These are phyloP conservation scores for Acronicta alni DNA, from an alignment of 2,888 invertebrate species.

Conservation along the genomic window DNA sequence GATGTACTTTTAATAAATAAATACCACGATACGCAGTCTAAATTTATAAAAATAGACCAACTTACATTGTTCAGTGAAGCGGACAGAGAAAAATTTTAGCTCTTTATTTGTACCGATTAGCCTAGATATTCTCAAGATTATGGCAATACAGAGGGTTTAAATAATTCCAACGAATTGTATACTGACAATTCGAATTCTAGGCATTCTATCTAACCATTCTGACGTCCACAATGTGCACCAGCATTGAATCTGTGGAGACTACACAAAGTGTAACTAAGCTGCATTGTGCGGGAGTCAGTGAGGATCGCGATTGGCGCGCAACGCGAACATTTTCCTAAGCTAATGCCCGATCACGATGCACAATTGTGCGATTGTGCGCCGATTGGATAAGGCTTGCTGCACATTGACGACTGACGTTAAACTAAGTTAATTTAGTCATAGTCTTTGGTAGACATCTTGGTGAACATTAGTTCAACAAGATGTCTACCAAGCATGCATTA, in stretches of 20 bases:
- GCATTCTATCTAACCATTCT: slow-evolving; percentile 21
- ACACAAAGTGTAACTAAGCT: slow-evolving; percentile 19
- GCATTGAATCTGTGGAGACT: slow-evolving; percentile 27
- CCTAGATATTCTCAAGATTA: too few species aligned
- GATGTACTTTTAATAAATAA: too few species aligned
- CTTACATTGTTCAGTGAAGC: too few species aligned
- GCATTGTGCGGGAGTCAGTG: slow-evolving; percentile 19
- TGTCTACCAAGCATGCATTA: too few species aligned
- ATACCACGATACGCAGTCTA: too few species aligned
- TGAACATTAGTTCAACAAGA: too few species aligned
- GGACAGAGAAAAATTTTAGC: too few species aligned
- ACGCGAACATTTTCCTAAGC: slow-evolving; percentile 59
- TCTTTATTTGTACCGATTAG: too few species aligned
- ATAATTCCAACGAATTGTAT: slow-evolving; percentile 27
- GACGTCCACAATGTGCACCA: slow-evolving; percentile 24
- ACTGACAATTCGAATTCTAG: slow-evolving; percentile 32
- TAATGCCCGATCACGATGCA: slow-evolving; percentile 68
- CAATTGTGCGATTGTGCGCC: slow-evolving; percentile 66
- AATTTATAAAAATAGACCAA: too few species aligned
- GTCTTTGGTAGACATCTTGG: too few species aligned
- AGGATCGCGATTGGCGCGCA: slow-evolving; percentile 50
- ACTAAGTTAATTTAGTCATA: background rate
- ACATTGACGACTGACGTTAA: slow-evolving; percentile 22
- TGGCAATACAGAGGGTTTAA: too few species aligned
- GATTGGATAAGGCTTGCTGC: slow-evolving; percentile 56